A percentile compares a stretch with the other conserved stretches of the same genome.
These are phyloP conservation scores for Lucilia cuprina DNA, from an alignment of 1,140 invertebrate species.

Conservation along the genomic window DNA sequence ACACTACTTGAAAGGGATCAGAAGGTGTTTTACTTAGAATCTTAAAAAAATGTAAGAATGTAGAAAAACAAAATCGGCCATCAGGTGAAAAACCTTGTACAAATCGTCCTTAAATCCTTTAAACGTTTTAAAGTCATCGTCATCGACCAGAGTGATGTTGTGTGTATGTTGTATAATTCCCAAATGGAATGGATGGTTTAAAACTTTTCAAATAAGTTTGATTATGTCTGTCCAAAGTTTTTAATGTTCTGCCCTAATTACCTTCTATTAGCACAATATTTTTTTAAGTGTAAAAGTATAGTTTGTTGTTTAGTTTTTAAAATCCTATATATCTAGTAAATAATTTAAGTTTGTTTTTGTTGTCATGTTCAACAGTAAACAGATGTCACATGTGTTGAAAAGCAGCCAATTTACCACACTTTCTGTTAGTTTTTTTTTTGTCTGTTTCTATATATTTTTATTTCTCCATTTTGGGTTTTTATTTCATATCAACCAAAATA, in stretches of 20 bases:
- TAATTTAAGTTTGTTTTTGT: neutral
- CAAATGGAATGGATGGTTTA: too few species aligned
- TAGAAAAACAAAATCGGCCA: too few species aligned
- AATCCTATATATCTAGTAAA: neutral
- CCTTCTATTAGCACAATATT: neutral
- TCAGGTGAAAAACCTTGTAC: too few species aligned
- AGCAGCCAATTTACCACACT: constrained; percentile 57
- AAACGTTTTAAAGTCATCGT: too few species aligned
- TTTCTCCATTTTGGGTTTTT: neutral
- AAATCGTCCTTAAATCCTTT: too few species aligned
- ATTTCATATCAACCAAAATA: constrained; percentile 1
- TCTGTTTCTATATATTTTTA: neutral
- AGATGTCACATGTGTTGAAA: constrained; percentile 62
- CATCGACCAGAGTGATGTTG: too few species aligned
- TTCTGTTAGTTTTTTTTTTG: neutral
- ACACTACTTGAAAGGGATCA: too few species aligned
- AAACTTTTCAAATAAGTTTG: too few species aligned
- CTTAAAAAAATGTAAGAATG: too few species aligned
- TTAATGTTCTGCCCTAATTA: neutral
- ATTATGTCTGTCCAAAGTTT: too few species aligned
- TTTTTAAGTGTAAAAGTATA: neutral
- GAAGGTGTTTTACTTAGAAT: too few species aligned
- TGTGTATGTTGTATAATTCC: too few species aligned
- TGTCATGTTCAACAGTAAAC: constrained; percentile 42
- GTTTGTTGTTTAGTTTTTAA: neutral